A percentile compares a stretch with the other conserved stretches of the same genome.
Evolutionary conservation across 2,888 invertebrate genomes (phyloP).

Genomic region (Noctua janthina): DNA sequence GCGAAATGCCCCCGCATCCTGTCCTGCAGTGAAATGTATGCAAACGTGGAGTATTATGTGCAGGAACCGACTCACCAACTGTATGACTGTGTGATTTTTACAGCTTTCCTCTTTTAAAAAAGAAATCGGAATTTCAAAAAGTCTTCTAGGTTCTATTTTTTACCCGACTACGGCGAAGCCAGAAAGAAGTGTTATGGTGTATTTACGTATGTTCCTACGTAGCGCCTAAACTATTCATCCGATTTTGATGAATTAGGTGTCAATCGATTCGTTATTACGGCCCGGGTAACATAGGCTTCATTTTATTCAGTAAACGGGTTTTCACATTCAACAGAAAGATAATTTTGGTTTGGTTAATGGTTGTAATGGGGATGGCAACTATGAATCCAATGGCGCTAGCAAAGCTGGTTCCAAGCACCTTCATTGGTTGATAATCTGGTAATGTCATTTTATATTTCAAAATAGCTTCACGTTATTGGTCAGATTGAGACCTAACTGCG

Average conservation of each 20-base stretch:
- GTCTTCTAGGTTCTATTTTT: background rate
- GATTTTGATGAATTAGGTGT: too few species aligned
- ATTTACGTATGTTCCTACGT: too few species aligned
- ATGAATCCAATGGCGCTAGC: background rate
- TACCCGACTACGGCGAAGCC: too few species aligned
- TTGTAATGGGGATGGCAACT: background rate
- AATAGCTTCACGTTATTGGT: background rate
- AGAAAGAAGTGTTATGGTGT: too few species aligned
- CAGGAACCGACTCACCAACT: conserved; percentile 50
- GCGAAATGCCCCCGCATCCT: conserved; percentile 74
- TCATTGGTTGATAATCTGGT: too few species aligned
- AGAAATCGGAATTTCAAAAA: conserved; percentile 25
- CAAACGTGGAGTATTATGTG: conserved; percentile 50
- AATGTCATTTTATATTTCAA: background rate
- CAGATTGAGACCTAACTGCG: too few species aligned
- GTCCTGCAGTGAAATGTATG: conserved; percentile 70
- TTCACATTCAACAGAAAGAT: background rate
- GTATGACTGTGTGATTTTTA: conserved; percentile 47
- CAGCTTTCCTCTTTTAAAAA: background rate
- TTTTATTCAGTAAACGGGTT: too few species aligned
- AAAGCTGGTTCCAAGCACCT: background rate
- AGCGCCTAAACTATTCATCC: too few species aligned
- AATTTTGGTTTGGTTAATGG: too few species aligned
- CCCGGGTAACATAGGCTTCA: too few species aligned
- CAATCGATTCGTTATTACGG: too few species aligned